Conservation (phyloP, 2,797 vertebrate species). For the Falco rusticolus region DNA sequence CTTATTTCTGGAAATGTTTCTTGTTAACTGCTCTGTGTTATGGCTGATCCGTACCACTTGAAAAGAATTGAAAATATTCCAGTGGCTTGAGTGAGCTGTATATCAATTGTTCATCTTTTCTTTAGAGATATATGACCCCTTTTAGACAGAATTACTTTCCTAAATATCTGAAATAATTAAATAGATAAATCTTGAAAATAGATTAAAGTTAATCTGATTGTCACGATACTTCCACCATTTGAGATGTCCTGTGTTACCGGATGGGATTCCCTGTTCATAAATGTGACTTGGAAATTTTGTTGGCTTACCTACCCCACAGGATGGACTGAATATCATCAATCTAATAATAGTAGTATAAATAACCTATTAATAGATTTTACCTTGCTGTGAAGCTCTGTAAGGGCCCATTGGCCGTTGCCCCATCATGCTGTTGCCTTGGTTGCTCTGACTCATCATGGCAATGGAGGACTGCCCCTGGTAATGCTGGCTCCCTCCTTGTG, state of each 20-base stretch:
- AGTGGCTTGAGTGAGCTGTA: neutral
- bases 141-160: conserved; percentile 9
- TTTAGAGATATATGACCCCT: neutral
- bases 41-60: neutral
- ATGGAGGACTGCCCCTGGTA: conserved; percentile 92
- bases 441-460: conserved; percentile 91
- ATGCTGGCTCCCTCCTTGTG: conserved; percentile 88
- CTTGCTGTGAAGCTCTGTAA: conserved; percentile 94
- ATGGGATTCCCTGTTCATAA: neutral
- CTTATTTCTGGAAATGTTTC: conserved; percentile 39
- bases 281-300: neutral
- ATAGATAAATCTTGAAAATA: neutral
- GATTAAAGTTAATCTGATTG: neutral
- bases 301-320: neutral
- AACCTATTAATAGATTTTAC: conserved; percentile 59
- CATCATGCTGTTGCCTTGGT: conserved; percentile 92
- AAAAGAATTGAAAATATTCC: conserved; percentile 17
- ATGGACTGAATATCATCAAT: neutral
- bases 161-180: conserved; percentile 30
- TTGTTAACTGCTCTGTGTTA: conserved; percentile 31
- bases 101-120: conserved; percentile 19
- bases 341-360: neutral
- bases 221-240: neutral
- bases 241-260: neutral
- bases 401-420: conserved; percentile 90